Percentiles rank a stretch among this genome's conserved stretches.
phyloP scores from a whole-genome alignment of 2,113 vertebrate genomes.

The Etheostoma cragini region DNA sequence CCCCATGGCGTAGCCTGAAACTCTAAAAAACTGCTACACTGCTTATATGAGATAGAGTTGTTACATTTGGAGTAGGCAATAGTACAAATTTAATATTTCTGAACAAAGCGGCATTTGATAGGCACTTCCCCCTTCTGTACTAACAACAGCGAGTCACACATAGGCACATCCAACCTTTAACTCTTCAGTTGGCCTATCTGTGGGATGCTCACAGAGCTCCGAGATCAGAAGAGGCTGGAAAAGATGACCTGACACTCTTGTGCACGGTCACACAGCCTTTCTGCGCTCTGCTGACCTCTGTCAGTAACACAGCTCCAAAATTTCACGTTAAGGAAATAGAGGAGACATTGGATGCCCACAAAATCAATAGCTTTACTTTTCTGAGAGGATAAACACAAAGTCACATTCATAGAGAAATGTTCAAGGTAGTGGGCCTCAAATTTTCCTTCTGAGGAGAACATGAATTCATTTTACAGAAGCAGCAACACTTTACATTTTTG shows the following conservation, averaged over 20 bases:
- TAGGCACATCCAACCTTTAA: slow-evolving; percentile 62
- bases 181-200: slow-evolving; percentile 64
- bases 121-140: slow-evolving; percentile 26
- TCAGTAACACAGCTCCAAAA: slow-evolving; percentile 50
- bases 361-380: slow-evolving; percentile 74
- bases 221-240: slow-evolving; percentile 66
- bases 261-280: slow-evolving; percentile 50
- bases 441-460: slow-evolving; percentile 1
- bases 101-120: slow-evolving; percentile 56
- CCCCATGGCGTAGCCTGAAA: slow-evolving; percentile 61
- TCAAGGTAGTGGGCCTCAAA: slow-evolving; percentile 15
- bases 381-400: slow-evolving; percentile 53
- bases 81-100: slow-evolving; percentile 57
- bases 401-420: slow-evolving; percentile 41
- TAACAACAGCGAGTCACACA: slow-evolving; percentile 50
- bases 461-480: not conserved
- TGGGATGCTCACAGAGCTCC: slow-evolving; percentile 63
- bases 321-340: slow-evolving; percentile 56
- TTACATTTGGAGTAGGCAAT: slow-evolving; percentile 67
- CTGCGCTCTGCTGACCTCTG: slow-evolving; percentile 56
- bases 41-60: slow-evolving; percentile 36
- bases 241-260: slow-evolving; percentile 60
- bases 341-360: slow-evolving; percentile 63
- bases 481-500: not conserved
- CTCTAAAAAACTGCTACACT: slow-evolving; percentile 42